Evolutionary conservation across 2,888 invertebrate genomes (phyloP), one percentile per base, ranked within the genome.

Genomic region (Corbicula japonica): DNA sequence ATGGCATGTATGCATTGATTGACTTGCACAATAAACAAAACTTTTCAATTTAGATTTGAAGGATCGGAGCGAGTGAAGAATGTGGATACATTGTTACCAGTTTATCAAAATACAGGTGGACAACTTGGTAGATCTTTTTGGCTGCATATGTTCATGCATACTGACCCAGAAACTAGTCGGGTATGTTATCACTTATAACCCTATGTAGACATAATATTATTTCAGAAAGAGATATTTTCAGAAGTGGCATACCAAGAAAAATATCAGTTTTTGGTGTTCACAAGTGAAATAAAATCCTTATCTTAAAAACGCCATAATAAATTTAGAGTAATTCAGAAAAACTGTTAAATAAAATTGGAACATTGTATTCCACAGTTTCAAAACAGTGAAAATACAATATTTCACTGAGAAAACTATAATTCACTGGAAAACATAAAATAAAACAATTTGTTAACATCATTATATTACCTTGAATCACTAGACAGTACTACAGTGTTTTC

Each of bases 141-240:
- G 2, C 38, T 82, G n/a, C 50, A 65, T 35, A 68, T 82, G 69
- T 78, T 60, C 60, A 63, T 58, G 41, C 65, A 76, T 28, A 72
- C 41, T 32, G 68, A 69, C 30, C 15, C 30, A 18, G 35, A 21
- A 2, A 58, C 60, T 35, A 10, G 54, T 10, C n/a, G 46, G 73
- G 80, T 79, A 65, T 18, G 35, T 50, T 15, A 12, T 28, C 15
- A 21, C 3, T 28, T 26, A 4, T 10, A 26, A 28, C 3, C 15
- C 28, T 23, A 23, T 23, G 15, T 41, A n/a, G n/a, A n/a, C n/a
- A n/a, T n/a, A n/a, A n/a, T n/a, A n/a, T n/a, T n/a, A n/a, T n/a
- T n/a, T n/a, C n/a, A n/a, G n/a, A n/a, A n/a, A n/a, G n/a, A n/a
- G n/a, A n/a, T n/a, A n/a, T n/a, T n/a, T n/a, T n/a, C n/a, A n/a